Evolutionary conservation across 2,888 invertebrate species (phyloP).

Genomic region (Therioaphis trifolii): DNA sequence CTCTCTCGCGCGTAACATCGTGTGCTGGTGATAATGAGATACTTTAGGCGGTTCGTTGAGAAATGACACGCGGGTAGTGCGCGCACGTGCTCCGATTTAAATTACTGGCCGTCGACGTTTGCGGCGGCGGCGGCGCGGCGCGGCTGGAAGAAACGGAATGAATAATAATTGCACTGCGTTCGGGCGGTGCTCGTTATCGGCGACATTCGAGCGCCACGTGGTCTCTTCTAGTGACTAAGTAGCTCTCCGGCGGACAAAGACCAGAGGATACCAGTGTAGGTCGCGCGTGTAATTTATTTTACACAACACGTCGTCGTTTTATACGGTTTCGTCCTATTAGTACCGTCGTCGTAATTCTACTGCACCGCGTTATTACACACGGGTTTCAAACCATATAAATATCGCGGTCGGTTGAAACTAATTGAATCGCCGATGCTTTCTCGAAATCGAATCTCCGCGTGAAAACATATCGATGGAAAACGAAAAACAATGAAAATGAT

Average conservation of each 20-base stretch:
- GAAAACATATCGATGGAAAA: too few relatives aligned
- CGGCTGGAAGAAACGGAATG: neutral
- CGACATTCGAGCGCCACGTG: neutral
- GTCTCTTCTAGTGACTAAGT: too few relatives aligned
- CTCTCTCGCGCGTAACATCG: neutral
- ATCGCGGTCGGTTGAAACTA: too few relatives aligned
- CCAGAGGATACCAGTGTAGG: neutral
- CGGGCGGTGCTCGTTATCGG: slow-evolving; percentile 26
- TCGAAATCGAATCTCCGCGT: too few relatives aligned
- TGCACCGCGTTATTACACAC: neutral
- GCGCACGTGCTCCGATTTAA: slow-evolving; percentile 21
- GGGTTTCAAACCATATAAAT: neutral
- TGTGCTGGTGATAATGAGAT: neutral
- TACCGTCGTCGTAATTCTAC: neutral
- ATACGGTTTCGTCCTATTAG: neutral
- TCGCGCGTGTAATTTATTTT: neutral
- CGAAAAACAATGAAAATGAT: too few relatives aligned
- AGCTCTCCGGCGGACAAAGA: neutral
- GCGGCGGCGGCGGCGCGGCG: neutral
- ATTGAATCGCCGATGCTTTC: too few relatives aligned
- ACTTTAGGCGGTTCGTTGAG: slow-evolving; percentile 14
- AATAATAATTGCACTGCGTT: slow-evolving; percentile 24
- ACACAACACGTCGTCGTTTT: neutral
- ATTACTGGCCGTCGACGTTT: too few relatives aligned
- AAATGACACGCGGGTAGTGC: neutral